phyloP scores from a whole-genome alignment of 2,797 vertebrate genomes.

The Platyrinchus mystaceus region DNA sequence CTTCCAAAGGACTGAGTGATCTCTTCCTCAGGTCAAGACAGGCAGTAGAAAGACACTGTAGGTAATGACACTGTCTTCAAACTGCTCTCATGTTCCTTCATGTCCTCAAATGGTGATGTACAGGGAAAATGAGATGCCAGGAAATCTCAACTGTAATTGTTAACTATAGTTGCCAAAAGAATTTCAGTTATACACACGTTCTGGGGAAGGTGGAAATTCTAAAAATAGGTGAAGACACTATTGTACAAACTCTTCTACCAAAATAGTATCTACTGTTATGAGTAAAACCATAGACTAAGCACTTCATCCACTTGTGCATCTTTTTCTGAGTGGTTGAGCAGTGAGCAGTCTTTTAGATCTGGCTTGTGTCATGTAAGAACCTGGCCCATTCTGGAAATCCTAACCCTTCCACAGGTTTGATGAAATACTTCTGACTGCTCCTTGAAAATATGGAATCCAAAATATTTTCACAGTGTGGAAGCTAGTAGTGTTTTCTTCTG shows the following conservation, averaged over 20 bases:
- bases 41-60: background rate
- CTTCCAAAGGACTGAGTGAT: background rate
- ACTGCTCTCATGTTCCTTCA: background rate
- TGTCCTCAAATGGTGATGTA: background rate
- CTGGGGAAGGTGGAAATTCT: background rate
- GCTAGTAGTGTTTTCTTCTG: background rate
- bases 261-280: background rate
- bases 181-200: background rate
- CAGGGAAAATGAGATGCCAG: background rate
- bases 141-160: background rate
- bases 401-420: background rate
- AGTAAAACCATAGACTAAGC: background rate
- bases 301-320: background rate
- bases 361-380: background rate
- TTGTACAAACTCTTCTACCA: background rate
- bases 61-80: background rate
- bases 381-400: background rate
- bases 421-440: background rate
- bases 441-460: background rate
- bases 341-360: background rate
- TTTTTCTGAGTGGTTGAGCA: accelerated
- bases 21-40: background rate
- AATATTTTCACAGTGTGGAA: background rate
- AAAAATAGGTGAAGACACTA: background rate
- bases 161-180: background rate